Evolutionary conservation across 2,797 vertebrate species (phyloP).

Genomic region (Lagorchestes hirsutus): DNA sequence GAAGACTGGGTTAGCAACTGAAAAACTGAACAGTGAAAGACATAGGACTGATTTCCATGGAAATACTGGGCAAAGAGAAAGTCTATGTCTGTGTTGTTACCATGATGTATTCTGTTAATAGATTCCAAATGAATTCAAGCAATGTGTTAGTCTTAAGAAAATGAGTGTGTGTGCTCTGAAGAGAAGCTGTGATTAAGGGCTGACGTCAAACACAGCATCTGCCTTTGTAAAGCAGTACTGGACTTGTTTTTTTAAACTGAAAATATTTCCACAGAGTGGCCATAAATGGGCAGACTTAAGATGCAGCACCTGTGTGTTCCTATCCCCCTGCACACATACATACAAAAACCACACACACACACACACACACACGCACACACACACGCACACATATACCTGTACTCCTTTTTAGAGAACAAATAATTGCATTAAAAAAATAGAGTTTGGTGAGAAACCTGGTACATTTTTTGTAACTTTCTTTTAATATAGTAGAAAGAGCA

Average conservation of each 20-base stretch:
- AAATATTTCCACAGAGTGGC: conserved; percentile 5
- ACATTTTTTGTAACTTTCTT: background rate
- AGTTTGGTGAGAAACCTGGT: background rate
- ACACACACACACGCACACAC: background rate
- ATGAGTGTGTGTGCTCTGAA: background rate
- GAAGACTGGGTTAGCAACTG: background rate
- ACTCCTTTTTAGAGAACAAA: background rate
- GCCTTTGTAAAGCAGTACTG: conserved; percentile 9
- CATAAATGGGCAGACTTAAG: background rate
- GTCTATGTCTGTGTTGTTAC: background rate
- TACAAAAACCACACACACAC: background rate
- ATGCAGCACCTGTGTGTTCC: background rate
- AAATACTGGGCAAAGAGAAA: conserved; percentile 30
- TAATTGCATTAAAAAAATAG: background rate
- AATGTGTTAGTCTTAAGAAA: background rate
- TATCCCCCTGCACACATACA: background rate
- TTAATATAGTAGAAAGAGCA: background rate
- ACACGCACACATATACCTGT: no score
- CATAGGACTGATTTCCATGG: background rate
- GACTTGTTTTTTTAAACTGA: background rate
- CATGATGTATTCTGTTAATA: background rate
- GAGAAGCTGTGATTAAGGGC: background rate
- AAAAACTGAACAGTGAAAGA: background rate
- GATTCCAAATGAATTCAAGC: conserved; percentile 3
- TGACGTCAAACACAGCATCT: conserved; percentile 8